These are phyloP conservation scores for Drosophila repleta DNA, from an alignment of 1,140 invertebrate genomes.

Conservation along the genomic window DNA sequence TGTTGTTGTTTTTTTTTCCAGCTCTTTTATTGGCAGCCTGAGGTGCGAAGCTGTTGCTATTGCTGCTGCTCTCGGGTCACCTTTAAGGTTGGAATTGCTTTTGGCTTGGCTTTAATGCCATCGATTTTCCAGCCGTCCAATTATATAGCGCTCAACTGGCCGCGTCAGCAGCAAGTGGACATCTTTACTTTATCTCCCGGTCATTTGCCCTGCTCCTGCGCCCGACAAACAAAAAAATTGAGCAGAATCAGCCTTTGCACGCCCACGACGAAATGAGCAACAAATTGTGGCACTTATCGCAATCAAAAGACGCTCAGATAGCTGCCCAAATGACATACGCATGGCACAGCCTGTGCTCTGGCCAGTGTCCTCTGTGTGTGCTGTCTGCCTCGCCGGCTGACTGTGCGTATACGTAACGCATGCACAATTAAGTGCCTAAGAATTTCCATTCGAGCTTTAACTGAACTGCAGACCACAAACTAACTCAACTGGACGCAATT, in stretches of 20 bases:
- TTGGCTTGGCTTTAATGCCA: constrained; percentile 9
- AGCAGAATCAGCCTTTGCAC: constrained; percentile 29
- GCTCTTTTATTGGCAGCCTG: no score
- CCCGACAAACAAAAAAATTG: constrained; percentile 16
- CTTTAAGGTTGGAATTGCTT: constrained; percentile 5
- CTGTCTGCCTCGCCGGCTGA: not conserved
- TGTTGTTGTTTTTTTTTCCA: no score
- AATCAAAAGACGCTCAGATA: constrained; percentile 22
- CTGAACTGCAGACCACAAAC: not conserved
- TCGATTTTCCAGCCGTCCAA: constrained; percentile 21
- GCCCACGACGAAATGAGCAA: constrained; percentile 10
- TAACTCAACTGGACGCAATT: constrained; percentile 1
- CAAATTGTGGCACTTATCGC: constrained; percentile 44
- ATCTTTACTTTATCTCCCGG: constrained; percentile 14
- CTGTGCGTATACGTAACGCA: constrained; percentile 10
- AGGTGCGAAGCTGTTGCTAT: no score
- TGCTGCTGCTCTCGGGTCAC: not conserved
- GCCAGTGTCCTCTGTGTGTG: no score
- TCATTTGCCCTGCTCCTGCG: not conserved
- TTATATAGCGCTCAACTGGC: constrained; percentile 12
- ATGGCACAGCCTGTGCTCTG: not conserved
- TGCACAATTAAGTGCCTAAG: not conserved
- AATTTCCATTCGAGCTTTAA: not conserved
- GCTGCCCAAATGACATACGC: not conserved
- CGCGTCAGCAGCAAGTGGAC: constrained; percentile 27